Percentiles rank a stretch among this genome's conserved stretches.
phyloP scores from a whole-genome alignment of 2,797 vertebrate genomes.

The Chromis chromis region DNA sequence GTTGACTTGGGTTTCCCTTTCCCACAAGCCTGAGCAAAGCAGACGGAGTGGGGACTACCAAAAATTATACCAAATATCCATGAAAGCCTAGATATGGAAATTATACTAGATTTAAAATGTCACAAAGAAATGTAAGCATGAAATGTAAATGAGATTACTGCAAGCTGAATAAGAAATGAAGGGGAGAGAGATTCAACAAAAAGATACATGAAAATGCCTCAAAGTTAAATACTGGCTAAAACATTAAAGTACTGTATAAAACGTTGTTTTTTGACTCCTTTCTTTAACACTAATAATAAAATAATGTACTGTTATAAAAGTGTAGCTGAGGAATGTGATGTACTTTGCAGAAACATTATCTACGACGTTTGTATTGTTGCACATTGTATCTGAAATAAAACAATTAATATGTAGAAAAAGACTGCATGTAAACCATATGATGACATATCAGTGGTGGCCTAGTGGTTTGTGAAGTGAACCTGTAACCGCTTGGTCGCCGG shows the following conservation, averaged over 20 bases:
- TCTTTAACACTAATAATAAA: background rate
- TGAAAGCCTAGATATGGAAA: conserved; percentile 5
- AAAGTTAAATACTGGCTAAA: background rate
- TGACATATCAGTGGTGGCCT: too few relatives aligned
- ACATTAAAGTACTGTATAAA: background rate
- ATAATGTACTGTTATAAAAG: background rate
- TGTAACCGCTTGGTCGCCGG: too few relatives aligned
- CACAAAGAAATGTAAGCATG: conserved; percentile 13
- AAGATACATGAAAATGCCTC: background rate
- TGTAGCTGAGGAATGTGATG: background rate
- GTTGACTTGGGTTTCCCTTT: background rate
- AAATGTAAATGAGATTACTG: conserved; percentile 9
- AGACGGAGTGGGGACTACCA: background rate
- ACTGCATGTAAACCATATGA: too few relatives aligned
- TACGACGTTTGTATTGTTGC: background rate
- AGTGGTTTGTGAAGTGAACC: too few relatives aligned
- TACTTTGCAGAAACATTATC: too few relatives aligned
- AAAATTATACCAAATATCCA: background rate
- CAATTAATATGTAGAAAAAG: too few relatives aligned
- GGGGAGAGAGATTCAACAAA: background rate
- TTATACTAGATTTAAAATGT: conserved; percentile 12
- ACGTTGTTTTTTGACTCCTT: background rate
- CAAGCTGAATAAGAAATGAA: conserved; percentile 17
- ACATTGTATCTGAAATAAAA: background rate
- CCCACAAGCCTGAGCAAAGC: background rate